phyloP scores from a whole-genome alignment of 2,888 invertebrate species.

The Drosophila multiciliata region DNA sequence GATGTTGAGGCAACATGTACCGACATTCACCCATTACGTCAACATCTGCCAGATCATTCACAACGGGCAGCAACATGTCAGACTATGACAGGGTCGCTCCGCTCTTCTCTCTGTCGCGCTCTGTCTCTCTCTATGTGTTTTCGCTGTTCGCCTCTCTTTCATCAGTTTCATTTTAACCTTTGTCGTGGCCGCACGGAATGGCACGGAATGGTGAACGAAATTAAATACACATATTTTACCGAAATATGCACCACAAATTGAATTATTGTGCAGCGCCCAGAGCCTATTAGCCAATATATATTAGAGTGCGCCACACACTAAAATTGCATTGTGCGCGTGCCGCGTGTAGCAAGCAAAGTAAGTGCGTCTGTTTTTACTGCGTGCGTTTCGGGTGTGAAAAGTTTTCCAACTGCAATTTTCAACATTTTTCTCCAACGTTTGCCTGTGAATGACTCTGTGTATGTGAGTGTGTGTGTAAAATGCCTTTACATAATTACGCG shows the following conservation, averaged over 20 bases:
- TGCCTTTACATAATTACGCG: constrained; percentile 76
- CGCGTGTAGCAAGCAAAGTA: constrained; percentile 32
- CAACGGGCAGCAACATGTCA: constrained; percentile 35
- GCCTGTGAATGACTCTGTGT: constrained; percentile 28
- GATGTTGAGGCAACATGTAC: constrained; percentile 50
- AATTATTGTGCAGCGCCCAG: constrained; percentile 65
- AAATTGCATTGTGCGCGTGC: constrained; percentile 19
- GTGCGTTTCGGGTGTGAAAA: constrained; percentile 64
- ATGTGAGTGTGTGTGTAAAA: constrained; percentile 51
- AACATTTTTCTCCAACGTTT: constrained; percentile 66
- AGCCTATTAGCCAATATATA: constrained; percentile 16
- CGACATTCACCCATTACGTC: constrained; percentile 35
- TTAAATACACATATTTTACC: constrained; percentile 37
- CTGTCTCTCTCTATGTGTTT: constrained; percentile 25
- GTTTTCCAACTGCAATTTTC: constrained; percentile 74
- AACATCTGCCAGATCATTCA: constrained; percentile 31
- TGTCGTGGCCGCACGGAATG: constrained; percentile 63
- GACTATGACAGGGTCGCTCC: constrained; percentile 43
- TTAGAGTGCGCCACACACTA: constrained; percentile 13
- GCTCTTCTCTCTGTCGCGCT: constrained; percentile 28
- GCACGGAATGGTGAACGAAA: constrained; percentile 60
- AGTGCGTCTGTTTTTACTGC: constrained; percentile 37
- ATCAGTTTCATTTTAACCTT: constrained; percentile 63
- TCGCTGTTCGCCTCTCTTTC: constrained; percentile 51
- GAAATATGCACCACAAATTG: constrained; percentile 70